Conservation (phyloP, 1,140 invertebrate genomes). For the Trichomalopsis sarcophagae region DNA sequence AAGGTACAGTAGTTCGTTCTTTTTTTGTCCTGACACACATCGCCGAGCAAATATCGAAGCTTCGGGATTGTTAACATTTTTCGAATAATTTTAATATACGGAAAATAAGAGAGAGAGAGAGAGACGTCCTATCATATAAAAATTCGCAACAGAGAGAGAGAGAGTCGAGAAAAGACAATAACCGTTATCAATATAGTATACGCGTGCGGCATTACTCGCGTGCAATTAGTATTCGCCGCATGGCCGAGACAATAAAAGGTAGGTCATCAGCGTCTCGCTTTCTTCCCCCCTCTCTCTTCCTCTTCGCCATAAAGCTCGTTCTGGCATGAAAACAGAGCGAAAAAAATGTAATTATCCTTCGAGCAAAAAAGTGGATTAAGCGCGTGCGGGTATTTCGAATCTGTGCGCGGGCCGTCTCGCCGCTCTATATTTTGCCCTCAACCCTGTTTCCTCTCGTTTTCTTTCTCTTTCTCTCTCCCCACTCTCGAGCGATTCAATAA, state of each 20-base stretch:
- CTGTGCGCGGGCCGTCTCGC: not conserved
- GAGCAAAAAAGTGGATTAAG: slow-evolving; percentile 15
- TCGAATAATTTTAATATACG: too few species aligned
- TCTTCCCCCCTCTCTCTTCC: not conserved
- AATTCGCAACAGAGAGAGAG: too few species aligned
- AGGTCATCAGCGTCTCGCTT: not conserved
- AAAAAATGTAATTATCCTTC: slow-evolving; percentile 2
- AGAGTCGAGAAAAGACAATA: too few species aligned
- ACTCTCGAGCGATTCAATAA: not conserved
- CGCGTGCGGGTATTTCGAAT: not conserved
- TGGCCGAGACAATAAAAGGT: not conserved
- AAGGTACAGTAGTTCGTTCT: too few species aligned
- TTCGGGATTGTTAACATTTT: too few species aligned
- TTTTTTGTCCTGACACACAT: too few species aligned
- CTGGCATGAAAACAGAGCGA: not conserved
- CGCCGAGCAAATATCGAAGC: too few species aligned
- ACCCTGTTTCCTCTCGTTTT: too few species aligned
- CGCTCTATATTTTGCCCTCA: not conserved
- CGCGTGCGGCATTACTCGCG: not conserved
- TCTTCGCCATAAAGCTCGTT: not conserved
- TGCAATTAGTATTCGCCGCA: not conserved
- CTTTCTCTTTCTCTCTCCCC: too few species aligned
- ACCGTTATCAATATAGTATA: too few species aligned
- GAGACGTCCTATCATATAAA: too few species aligned
- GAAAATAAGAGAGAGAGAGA: too few species aligned